These are phyloP conservation scores for Falco cherrug DNA, from an alignment of 2,797 vertebrate species.

Conservation along the genomic window DNA sequence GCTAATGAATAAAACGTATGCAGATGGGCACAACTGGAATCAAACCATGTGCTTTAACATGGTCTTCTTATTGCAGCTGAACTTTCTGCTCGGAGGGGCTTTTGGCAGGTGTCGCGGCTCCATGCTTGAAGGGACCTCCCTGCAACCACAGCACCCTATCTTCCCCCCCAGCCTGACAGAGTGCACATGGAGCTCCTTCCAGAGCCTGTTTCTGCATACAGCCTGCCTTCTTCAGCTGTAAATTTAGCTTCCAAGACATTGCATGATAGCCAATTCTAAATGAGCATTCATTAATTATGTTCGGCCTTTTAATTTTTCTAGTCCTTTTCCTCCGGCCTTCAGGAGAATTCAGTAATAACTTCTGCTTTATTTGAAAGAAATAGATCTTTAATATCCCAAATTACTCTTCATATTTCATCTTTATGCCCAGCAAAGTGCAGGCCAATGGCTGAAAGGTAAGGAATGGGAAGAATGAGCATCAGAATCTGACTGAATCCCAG, in stretches of 20 bases:
- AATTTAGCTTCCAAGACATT: conserved; percentile 53
- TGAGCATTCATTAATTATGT: conserved; percentile 60
- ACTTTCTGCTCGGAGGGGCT: background rate
- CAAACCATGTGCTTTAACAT: background rate
- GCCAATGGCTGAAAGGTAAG: background rate
- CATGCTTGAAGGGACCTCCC: background rate
- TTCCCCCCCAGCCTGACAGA: background rate
- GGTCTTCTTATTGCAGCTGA: conserved; percentile 35
- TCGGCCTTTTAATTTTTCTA: conserved; percentile 59
- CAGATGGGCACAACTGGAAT: background rate
- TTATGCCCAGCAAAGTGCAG: background rate
- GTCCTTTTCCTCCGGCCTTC: conserved; percentile 27
- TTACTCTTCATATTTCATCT: conserved; percentile 12
- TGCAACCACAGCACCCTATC: background rate
- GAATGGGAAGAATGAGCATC: background rate
- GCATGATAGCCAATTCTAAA: conserved; percentile 53
- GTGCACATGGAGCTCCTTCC: background rate
- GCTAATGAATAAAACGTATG: background rate
- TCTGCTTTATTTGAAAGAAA: conserved; percentile 47
- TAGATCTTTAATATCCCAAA: conserved; percentile 39
- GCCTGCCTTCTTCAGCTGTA: conserved; percentile 29
- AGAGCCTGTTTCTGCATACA: background rate
- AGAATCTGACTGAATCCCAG: background rate
- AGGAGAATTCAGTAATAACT: conserved; percentile 37
- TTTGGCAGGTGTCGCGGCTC: background rate